These are phyloP conservation scores for Hetaerina titia DNA, from an alignment of 2,888 invertebrate genomes.

Conservation along the genomic window DNA sequence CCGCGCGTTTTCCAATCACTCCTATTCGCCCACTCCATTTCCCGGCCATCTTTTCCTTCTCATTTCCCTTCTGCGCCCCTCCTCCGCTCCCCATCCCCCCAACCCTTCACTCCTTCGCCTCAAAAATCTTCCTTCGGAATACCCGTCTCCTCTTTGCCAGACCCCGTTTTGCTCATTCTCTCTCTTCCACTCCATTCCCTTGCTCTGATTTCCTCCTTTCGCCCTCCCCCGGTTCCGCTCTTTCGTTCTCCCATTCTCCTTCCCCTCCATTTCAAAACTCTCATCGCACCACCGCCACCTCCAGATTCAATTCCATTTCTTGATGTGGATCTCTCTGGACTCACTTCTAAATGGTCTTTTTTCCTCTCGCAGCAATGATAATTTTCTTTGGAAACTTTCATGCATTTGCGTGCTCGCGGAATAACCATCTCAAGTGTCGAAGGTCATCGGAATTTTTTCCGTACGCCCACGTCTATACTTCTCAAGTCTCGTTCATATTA, in stretches of 20 bases:
- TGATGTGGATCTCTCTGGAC: not conserved
- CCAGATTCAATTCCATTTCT: not conserved
- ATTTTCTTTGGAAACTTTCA: too few species aligned
- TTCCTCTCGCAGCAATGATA: too few species aligned
- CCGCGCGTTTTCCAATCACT: slow-evolving; percentile 56
- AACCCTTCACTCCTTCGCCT: not conserved
- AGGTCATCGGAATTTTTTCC: too few species aligned
- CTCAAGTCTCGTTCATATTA: too few species aligned
- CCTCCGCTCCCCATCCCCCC: slow-evolving; percentile 69
- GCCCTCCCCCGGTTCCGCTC: too few species aligned
- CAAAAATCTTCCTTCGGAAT: not conserved
- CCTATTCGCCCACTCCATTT: slow-evolving; percentile 10
- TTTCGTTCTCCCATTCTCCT: not conserved
- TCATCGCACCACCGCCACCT: not conserved
- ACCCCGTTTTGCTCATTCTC: not conserved
- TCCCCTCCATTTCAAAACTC: not conserved
- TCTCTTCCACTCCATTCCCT: not conserved
- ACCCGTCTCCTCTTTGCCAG: not conserved
- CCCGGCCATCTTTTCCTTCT: slow-evolving; percentile 41
- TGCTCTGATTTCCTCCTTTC: not conserved
- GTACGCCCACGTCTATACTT: too few species aligned
- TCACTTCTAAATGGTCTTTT: too few species aligned
- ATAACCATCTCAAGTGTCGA: too few species aligned
- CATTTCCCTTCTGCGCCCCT: slow-evolving; percentile 64
- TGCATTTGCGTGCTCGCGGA: too few species aligned